A percentile compares a stretch with the other conserved stretches of the same genome.
Evolutionary conservation across 2,888 invertebrate genomes (phyloP).

Genomic region (Amphimallon solstitiale): DNA sequence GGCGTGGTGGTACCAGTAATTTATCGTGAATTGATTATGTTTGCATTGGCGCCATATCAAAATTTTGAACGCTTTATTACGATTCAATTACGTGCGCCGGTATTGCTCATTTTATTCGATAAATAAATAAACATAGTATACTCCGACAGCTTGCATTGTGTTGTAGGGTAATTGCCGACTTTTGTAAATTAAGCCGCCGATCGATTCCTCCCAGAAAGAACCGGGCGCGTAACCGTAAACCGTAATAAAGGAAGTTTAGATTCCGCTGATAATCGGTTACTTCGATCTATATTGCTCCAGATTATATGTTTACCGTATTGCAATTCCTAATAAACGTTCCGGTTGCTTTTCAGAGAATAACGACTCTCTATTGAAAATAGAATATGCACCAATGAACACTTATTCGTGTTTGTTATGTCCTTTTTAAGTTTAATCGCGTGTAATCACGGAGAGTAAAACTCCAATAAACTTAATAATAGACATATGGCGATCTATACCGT

Average conservation of each 20-base stretch:
- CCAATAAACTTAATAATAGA: too few relatives aligned
- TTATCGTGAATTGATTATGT: constrained; percentile 5
- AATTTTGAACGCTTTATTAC: constrained; percentile 9
- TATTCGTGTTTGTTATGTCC: too few relatives aligned
- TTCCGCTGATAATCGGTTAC: constrained; percentile 1
- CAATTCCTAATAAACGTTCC: too few relatives aligned
- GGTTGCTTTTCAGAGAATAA: too few relatives aligned
- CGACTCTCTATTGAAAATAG: too few relatives aligned
- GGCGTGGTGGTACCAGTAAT: too few relatives aligned
- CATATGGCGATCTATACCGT: too few relatives aligned
- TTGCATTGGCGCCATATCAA: not conserved
- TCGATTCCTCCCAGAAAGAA: constrained; percentile 18
- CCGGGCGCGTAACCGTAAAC: constrained; percentile 11
- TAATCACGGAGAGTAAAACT: too few relatives aligned
- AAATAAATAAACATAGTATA: not conserved
- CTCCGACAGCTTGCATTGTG: not conserved
- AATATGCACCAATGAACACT: too few relatives aligned
- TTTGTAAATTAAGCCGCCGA: constrained; percentile 6
- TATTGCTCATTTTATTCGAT: constrained; percentile 3
- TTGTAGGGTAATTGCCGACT: not conserved
- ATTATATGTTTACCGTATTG: constrained; percentile 8
- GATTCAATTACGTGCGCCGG: not conserved
- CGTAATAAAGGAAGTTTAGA: constrained; percentile 26
- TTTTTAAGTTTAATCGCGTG: too few relatives aligned
- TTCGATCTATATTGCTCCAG: not conserved